A percentile compares a stretch with the other conserved stretches of the same genome.
These are phyloP conservation scores for Drosophila lutescens DNA, from an alignment of 2,888 invertebrate genomes.

Conservation along the genomic window DNA sequence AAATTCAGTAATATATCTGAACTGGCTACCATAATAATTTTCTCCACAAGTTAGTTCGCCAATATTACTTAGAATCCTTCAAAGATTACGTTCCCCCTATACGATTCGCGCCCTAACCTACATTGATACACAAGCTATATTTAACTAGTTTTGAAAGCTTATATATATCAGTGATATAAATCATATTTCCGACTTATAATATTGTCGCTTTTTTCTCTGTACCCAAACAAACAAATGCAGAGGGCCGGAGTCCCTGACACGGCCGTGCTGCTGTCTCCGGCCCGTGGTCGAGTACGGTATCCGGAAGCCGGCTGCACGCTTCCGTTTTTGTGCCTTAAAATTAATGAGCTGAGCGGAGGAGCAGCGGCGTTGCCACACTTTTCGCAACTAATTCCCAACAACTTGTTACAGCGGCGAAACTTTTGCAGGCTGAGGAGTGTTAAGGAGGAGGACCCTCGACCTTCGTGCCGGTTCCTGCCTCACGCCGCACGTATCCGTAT, in stretches of 20 bases:
- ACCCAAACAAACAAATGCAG: slow-evolving; percentile 22
- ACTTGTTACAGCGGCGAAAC: slow-evolving; percentile 71
- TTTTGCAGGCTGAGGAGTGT: slow-evolving; percentile 46
- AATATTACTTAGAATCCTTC: too few relatives aligned
- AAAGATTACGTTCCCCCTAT: too few relatives aligned
- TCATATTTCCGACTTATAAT: too few relatives aligned
- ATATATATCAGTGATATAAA: too few relatives aligned
- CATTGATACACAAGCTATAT: too few relatives aligned
- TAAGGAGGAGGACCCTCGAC: slow-evolving; percentile 54
- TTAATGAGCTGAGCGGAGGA: slow-evolving; percentile 69
- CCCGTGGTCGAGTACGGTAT: slow-evolving; percentile 40
- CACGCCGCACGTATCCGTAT: slow-evolving; percentile 73
- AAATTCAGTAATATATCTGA: too few relatives aligned
- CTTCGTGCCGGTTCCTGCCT: slow-evolving; percentile 75
- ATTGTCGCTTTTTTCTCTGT: slow-evolving; percentile 3
- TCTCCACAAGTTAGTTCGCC: too few relatives aligned
- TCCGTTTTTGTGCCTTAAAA: slow-evolving; percentile 79
- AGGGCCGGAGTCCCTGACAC: slow-evolving; percentile 54
- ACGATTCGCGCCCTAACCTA: too few relatives aligned
- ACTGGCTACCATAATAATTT: too few relatives aligned
- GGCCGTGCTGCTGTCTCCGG: slow-evolving; percentile 59
- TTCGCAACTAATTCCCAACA: slow-evolving; percentile 76
- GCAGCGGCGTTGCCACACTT: slow-evolving; percentile 75
- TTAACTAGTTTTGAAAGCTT: too few relatives aligned
- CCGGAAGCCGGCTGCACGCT: slow-evolving; percentile 81